Conservation (phyloP, 1,140 invertebrate species). For the Stegodyphus mimosarum region DNA sequence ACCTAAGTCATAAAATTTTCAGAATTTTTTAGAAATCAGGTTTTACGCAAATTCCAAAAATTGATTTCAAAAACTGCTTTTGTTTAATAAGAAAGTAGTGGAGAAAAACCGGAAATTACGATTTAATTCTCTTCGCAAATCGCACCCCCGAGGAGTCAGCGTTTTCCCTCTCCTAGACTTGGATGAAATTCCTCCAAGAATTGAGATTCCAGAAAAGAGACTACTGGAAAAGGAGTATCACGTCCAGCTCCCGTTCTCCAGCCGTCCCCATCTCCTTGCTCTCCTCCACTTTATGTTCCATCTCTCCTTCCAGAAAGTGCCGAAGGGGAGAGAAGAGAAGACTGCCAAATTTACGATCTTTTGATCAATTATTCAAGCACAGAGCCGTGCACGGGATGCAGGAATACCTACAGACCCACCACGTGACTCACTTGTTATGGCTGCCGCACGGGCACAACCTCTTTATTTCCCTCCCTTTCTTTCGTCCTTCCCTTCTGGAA, state of each 20-base stretch:
- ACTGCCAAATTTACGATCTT: constrained; percentile 31
- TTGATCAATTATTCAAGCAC: constrained; percentile 44
- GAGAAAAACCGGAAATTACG: too few relatives aligned
- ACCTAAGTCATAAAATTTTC: too few relatives aligned
- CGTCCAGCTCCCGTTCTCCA: not conserved
- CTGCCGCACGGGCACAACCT: not conserved
- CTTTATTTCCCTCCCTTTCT: not conserved
- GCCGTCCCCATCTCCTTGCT: not conserved
- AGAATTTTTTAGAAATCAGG: too few relatives aligned
- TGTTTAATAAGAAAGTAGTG: too few relatives aligned
- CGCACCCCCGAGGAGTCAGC: too few relatives aligned
- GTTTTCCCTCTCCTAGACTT: too few relatives aligned
- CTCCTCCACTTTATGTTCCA: not conserved
- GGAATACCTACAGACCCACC: not conserved
- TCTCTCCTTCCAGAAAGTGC: not conserved
- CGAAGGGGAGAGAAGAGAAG: not conserved
- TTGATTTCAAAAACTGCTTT: too few relatives aligned
- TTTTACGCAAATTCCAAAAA: too few relatives aligned
- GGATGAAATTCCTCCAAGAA: not conserved
- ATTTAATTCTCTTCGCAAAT: too few relatives aligned
- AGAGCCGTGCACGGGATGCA: not conserved
- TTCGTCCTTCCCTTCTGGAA: not conserved
- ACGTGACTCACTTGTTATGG: not conserved
- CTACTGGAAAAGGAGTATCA: not conserved
- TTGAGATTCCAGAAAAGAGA: not conserved